Base-by-base conservation (phyloP, 2,113 vertebrate species). In the Copsychus sechellarum region DNA sequence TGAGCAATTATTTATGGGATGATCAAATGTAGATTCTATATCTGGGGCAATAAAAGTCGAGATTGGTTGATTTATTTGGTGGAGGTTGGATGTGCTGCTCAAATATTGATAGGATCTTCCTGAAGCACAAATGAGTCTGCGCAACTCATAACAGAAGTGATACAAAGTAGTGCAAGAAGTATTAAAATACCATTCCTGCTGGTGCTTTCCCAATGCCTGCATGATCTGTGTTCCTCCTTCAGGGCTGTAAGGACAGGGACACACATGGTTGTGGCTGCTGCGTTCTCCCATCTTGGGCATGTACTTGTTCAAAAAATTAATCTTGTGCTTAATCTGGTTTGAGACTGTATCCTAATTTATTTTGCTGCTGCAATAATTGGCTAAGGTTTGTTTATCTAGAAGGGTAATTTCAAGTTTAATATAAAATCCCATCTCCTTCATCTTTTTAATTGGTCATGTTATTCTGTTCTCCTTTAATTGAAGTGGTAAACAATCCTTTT, bases 1-100 rank as follows among this genome's bases (percentile, higher is more conserved):
- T 43, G 62, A 88, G 74, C 43, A 90, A 71, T 96, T 86, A 96
- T 93, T 86, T 53, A 94, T 87, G 71, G 83, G 64, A 21, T 25
- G 51, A 36, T 92, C 91, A 79, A 70, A 64, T 17, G 54, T 3
- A 58, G 87, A 36, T 80, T 15, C 79, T 70, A 2, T 77, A 51
- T 83, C 23, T 0, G 0, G 51, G 23, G 43, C 51, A 77, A 66
- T 96, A 77, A 80, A 86, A 93, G 73, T 78, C 48, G 1, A 14
- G n/a, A 64, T 78, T 0, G 0, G 43, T 67, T 91, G 90, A 58
- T 88, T 83, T 77, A 70, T 91, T 85, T 90, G 66, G 9, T 36
- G 47, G 54, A 43, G 34, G 57, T 69, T 88, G 73, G 67, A 36
- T 33, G 5, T 31, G 20, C 64, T 86, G 7, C 67, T 94, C 47